phyloP scores from a whole-genome alignment of 1,140 invertebrate genomes.

The Oryctes rhinoceros region DNA sequence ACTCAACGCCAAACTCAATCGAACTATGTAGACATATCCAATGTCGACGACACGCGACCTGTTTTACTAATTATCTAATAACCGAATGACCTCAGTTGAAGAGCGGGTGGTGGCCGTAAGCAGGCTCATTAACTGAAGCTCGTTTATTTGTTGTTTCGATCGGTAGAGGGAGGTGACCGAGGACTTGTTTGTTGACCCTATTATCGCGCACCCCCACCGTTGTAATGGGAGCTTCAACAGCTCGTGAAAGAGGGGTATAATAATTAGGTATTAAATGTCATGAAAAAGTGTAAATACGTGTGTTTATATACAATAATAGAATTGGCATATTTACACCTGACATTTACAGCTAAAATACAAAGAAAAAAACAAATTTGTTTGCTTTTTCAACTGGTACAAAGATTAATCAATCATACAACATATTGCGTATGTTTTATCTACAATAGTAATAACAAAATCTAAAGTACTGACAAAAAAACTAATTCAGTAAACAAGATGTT shows the following conservation, averaged over 20 bases:
- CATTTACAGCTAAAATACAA: too few species aligned
- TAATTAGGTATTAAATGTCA: too few species aligned
- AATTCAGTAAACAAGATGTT: too few species aligned
- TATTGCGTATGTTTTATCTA: too few species aligned
- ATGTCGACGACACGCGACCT: not conserved
- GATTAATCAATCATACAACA: too few species aligned
- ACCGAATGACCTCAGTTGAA: not conserved
- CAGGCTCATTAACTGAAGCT: constrained; percentile 8
- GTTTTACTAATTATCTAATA: constrained; percentile 4
- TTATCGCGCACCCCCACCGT: not conserved
- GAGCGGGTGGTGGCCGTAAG: not conserved
- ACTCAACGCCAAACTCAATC: not conserved
- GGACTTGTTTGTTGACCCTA: not conserved
- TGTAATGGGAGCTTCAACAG: not conserved
- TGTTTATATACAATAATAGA: too few species aligned
- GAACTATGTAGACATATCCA: not conserved
- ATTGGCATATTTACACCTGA: too few species aligned
- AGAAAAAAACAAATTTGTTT: too few species aligned
- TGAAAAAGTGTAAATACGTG: too few species aligned
- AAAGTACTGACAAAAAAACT: too few species aligned
- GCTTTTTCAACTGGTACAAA: too few species aligned
- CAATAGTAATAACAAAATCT: too few species aligned
- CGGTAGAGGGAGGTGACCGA: not conserved
- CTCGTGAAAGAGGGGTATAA: not conserved
- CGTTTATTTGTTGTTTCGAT: not conserved